Percentiles rank a stretch among this genome's conserved stretches.
Evolutionary conservation across 2,113 vertebrate species (phyloP).

Genomic region (Rissa tridactyla): DNA sequence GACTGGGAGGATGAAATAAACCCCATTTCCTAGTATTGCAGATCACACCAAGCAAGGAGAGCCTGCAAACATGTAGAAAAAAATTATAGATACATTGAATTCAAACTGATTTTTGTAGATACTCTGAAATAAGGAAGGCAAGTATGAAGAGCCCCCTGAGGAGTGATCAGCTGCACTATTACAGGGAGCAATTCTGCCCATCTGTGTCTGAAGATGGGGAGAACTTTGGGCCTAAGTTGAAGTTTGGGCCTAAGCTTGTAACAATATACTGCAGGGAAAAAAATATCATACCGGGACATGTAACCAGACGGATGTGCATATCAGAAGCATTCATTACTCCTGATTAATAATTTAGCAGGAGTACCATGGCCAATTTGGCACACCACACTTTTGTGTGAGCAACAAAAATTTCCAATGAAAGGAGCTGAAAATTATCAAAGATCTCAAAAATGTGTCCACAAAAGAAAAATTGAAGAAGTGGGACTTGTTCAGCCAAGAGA

Average conservation of each 20-base stretch:
- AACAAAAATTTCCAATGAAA: not conserved
- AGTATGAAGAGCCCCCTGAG: not conserved
- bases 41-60: not conserved
- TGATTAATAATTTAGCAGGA: not conserved
- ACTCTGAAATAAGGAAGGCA: not conserved
- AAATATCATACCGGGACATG: not conserved
- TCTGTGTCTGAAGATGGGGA: not conserved
- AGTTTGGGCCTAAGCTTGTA: not conserved
- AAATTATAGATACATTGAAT: not conserved
- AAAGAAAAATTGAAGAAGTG: not conserved
- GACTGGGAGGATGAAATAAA: not conserved
- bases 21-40: not conserved
- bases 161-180: not conserved
- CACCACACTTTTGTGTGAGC: not conserved
- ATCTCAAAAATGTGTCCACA: not conserved
- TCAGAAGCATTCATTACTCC: not conserved
- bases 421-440: not conserved
- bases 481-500: not conserved
- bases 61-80: not conserved
- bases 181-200: not conserved
- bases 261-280: not conserved
- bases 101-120: not conserved
- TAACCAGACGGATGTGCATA: not conserved
- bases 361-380: not conserved
- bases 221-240: not conserved